Conservation (phyloP, 2,113 vertebrate genomes). For the Caranx ignobilis region DNA sequence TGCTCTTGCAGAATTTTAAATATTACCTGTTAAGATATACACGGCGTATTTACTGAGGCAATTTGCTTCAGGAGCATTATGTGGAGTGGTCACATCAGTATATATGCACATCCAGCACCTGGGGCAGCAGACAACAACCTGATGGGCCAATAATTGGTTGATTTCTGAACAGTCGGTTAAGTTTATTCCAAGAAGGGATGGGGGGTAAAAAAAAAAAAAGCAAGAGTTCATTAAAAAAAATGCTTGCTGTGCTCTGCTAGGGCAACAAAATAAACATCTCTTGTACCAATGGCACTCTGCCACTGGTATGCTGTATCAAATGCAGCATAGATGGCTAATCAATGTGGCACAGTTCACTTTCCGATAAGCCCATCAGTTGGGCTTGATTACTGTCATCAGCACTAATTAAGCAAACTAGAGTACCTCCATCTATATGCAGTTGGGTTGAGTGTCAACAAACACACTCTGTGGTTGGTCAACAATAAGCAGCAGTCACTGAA, state of each 20-base stretch:
- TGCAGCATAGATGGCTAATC: slow-evolving; percentile 64
- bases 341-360: slow-evolving; percentile 59
- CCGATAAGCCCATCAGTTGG: slow-evolving; percentile 58
- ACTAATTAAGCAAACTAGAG: slow-evolving; percentile 61
- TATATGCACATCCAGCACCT: slow-evolving; percentile 24
- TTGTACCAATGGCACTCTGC: slow-evolving; percentile 35
- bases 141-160: slow-evolving; percentile 67
- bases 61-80: slow-evolving; percentile 54
- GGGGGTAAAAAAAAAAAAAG: slow-evolving; percentile 7
- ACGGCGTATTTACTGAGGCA: slow-evolving; percentile 70
- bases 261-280: slow-evolving; percentile 39
- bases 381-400: slow-evolving; percentile 70
- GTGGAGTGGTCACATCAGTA: slow-evolving; percentile 54
- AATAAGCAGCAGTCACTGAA: background rate
- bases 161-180: slow-evolving; percentile 56
- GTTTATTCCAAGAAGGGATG: slow-evolving; percentile 27
- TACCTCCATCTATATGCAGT: slow-evolving; percentile 6
- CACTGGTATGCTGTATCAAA: slow-evolving; percentile 58
- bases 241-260: slow-evolving; percentile 34
- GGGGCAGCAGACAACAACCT: slow-evolving; percentile 50
- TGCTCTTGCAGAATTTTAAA: slow-evolving; percentile 67
- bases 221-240: slow-evolving; percentile 49
- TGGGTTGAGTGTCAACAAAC: slow-evolving; percentile 42
- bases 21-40: slow-evolving; percentile 70
- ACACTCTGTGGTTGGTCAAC: slow-evolving; percentile 5